A percentile compares a stretch with the other conserved stretches of the same genome.
phyloP scores from a whole-genome alignment of 1,140 invertebrate species.

The Mercenaria mercenaria region DNA sequence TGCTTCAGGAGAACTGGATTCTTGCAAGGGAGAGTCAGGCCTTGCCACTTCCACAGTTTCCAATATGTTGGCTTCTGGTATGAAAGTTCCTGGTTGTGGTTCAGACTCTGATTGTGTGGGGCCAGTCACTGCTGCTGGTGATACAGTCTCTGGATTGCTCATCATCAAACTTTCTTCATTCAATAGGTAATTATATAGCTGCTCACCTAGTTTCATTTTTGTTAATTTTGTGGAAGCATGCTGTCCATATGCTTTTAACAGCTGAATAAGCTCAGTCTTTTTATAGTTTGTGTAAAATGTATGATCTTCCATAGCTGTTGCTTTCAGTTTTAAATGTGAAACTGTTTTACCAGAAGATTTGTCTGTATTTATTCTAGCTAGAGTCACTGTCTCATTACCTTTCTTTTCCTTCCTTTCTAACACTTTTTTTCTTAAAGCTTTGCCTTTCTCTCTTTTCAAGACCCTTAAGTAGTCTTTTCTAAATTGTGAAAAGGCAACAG shows the following conservation, averaged over 20 bases:
- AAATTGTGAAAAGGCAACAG: constrained; percentile 28
- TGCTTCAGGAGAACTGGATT: background rate
- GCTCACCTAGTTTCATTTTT: background rate
- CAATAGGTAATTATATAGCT: background rate
- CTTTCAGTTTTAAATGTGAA: constrained; percentile 37
- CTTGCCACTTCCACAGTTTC: background rate
- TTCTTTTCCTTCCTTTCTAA: constrained; percentile 22
- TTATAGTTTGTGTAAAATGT: background rate
- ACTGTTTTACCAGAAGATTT: constrained; percentile 15
- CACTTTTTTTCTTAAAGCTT: constrained; percentile 27
- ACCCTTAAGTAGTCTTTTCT: constrained; percentile 14
- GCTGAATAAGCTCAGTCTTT: background rate
- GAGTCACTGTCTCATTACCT: background rate
- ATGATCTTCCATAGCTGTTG: background rate
- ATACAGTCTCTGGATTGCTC: background rate
- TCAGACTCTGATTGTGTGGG: background rate
- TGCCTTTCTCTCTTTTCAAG: constrained; percentile 37
- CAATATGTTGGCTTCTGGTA: too few relatives aligned
- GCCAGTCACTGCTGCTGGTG: background rate
- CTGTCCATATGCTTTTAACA: background rate
- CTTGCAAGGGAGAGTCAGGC: background rate
- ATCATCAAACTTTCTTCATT: background rate
- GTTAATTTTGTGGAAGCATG: background rate
- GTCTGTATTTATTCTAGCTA: constrained; percentile 16
- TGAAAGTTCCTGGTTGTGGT: background rate